Evolutionary conservation across 2,888 invertebrate genomes (phyloP).

Genomic region (Lymantria monacha): DNA sequence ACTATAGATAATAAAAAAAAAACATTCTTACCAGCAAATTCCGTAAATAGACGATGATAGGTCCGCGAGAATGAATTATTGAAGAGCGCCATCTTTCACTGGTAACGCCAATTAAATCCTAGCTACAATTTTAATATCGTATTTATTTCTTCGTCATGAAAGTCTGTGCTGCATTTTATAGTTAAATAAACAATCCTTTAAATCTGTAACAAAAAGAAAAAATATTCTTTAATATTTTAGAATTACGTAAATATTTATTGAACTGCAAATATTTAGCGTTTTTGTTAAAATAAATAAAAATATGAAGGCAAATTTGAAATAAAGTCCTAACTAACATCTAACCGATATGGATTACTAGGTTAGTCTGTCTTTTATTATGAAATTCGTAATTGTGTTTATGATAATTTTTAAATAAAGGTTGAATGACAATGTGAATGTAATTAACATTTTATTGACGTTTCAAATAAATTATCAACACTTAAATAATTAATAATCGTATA

Average conservation of each 20-base stretch:
- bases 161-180: conserved; percentile 57
- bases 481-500: too few relatives aligned
- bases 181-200: conserved; percentile 19
- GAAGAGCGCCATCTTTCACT: conserved; percentile 76
- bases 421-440: too few relatives aligned
- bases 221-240: neutral
- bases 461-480: too few relatives aligned
- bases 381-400: too few relatives aligned
- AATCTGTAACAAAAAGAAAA: conserved; percentile 48
- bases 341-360: too few relatives aligned
- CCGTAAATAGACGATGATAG: conserved; percentile 84
- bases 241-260: neutral
- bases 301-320: too few relatives aligned
- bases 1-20: neutral
- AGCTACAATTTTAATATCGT: conserved; percentile 28
- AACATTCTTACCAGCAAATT: conserved; percentile 83
- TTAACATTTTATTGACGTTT: too few relatives aligned
- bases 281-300: too few relatives aligned
- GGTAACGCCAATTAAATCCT: conserved; percentile 5
- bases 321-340: too few relatives aligned
- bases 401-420: too few relatives aligned
- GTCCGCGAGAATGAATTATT: conserved; percentile 84
- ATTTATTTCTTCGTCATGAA: conserved; percentile 51
- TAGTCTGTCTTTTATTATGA: too few relatives aligned
- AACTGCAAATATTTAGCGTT: neutral